Percentiles rank a stretch among this genome's conserved stretches.
phyloP scores from a whole-genome alignment of 2,888 invertebrate genomes.

The Epiblema foenella region DNA sequence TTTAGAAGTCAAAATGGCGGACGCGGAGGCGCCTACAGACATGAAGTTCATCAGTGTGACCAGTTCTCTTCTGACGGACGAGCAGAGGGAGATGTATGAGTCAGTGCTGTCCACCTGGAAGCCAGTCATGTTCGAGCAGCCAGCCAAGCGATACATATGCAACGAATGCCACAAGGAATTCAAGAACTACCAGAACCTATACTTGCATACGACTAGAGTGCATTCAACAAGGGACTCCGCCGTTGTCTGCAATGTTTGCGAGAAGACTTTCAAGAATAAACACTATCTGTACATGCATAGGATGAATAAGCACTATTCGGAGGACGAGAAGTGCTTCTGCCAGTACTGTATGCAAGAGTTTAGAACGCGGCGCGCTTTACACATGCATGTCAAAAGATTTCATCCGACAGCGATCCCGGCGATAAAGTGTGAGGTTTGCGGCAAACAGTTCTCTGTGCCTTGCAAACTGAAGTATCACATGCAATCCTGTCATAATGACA shows the following conservation, averaged over 20 bases:
- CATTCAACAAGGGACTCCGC: constrained; percentile 77
- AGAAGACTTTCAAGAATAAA: constrained; percentile 78
- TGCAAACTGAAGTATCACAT: constrained; percentile 76
- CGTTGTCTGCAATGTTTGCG: constrained; percentile 73
- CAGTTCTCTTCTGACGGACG: constrained; percentile 68
- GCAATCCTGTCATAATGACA: constrained; percentile 66
- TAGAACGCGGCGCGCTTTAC: constrained; percentile 69
- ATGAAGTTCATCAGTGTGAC: constrained; percentile 74
- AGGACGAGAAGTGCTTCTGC: constrained; percentile 75
- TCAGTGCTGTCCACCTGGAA: constrained; percentile 76
- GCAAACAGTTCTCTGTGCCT: constrained; percentile 71
- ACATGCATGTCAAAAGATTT: constrained; percentile 74
- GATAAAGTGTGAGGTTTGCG: constrained; percentile 74
- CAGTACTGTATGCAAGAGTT: constrained; percentile 79
- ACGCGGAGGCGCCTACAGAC: constrained; percentile 46
- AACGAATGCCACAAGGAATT: constrained; percentile 76
- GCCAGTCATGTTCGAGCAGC: constrained; percentile 55
- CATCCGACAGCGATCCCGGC: constrained; percentile 75
- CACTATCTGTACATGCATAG: constrained; percentile 80
- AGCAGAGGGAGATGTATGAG: constrained; percentile 78
- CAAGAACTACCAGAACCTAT: constrained; percentile 77
- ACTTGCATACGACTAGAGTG: constrained; percentile 74
- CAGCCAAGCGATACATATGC: constrained; percentile 69
- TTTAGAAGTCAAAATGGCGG: constrained; percentile 42
- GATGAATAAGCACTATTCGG: constrained; percentile 80